Percentiles rank a stretch among this genome's conserved stretches.
Evolutionary conservation across 2,888 invertebrate genomes (phyloP).

Genomic region (Byasa hedistus): DNA sequence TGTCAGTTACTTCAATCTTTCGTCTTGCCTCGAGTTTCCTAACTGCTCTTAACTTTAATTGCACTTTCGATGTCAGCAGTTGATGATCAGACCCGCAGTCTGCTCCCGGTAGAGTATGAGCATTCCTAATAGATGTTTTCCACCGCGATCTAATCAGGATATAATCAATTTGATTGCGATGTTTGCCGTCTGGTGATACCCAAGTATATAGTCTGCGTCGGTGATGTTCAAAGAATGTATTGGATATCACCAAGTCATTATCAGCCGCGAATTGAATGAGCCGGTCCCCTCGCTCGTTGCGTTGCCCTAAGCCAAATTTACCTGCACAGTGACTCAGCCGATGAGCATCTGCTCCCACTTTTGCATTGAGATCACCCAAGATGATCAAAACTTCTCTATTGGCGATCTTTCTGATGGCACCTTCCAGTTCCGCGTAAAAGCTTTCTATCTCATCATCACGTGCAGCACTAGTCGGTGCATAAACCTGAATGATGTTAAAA

Average conservation of each 20-base stretch:
- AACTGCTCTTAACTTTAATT: not conserved
- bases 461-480: constrained; percentile 8
- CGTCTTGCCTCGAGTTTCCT: too few species aligned
- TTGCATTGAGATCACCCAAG: too few species aligned
- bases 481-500: constrained; percentile 1
- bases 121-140: not conserved
- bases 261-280: constrained; percentile 20
- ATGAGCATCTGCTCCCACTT: constrained; percentile 19
- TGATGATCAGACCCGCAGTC: not conserved
- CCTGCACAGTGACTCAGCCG: constrained; percentile 10
- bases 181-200: not conserved
- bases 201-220: constrained; percentile 1
- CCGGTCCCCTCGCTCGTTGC: constrained; percentile 26
- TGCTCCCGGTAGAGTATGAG: not conserved
- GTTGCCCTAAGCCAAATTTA: constrained; percentile 19
- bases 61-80: not conserved
- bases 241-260: not conserved
- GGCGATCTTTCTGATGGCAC: not conserved
- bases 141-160: not conserved
- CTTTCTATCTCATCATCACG: constrained; percentile 6
- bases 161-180: not conserved
- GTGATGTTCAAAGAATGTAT: not conserved
- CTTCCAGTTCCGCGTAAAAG: not conserved
- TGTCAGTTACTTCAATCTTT: too few species aligned
- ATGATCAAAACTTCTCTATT: not conserved